Evolutionary conservation across 2,113 vertebrate genomes (phyloP), one percentile per base, ranked within the genome.

Genomic region (Cepphus grylle): DNA sequence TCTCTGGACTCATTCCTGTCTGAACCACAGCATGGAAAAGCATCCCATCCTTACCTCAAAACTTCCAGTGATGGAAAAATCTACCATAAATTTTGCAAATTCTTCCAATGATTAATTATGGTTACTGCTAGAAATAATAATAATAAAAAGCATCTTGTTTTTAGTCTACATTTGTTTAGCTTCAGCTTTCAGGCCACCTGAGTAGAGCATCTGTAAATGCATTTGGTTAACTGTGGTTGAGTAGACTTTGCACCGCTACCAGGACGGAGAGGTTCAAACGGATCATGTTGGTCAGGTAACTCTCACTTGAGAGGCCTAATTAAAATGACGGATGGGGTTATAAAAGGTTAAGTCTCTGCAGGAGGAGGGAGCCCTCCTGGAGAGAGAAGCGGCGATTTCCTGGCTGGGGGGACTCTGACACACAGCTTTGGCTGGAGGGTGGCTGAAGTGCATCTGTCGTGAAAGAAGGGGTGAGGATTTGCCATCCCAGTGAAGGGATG

Each of bases 401-500:
- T 71, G 91, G 27, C 47, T 34, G 52, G 40, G 3, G 2, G 56
- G 61, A 43, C 56, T 55, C 47, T 49, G 55, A 29, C 50, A 50
- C 4, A 5, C 25, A 72, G 71, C 38, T 72, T 78, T 76, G 74
- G 61, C 19, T 72, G 43, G 53, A 63, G 43, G 25, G 71, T 4
- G 9, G 42, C 63, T 90, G 82, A 32, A 25, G 36, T 12, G 50
- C 3, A 7, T 17, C 29, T 66, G 11, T 52, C 26, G 2, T 23
- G 61, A 62, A 76, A 58, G 56, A 53, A 67, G n/a, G 50, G 25
- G 11, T 43, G 34, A 74, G 45, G 84, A 42, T 11, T 13, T 15
- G 15, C 5, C 14, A 15, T 19, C 9, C 42, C 15, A 10, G 59
- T 4, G 22, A 80, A 43, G 27, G 23, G 66, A 61, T 0, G 1